phyloP scores from a whole-genome alignment of 2,888 invertebrate species.

The Stenchaetothrips biformis region DNA sequence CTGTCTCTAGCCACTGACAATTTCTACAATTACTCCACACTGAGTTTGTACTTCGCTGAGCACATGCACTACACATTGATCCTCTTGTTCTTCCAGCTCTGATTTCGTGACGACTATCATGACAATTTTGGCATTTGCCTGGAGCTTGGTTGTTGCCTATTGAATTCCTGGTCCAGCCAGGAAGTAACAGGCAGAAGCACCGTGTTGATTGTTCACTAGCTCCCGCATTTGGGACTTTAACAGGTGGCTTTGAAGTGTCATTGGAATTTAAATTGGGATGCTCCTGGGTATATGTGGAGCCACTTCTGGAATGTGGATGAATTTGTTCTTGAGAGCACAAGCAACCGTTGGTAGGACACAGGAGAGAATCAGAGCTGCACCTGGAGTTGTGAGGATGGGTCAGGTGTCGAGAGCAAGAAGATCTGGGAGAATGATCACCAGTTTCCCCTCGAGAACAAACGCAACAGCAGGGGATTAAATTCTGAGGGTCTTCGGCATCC shows the following conservation, averaged over 20 bases:
- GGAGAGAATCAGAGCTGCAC: too few species aligned
- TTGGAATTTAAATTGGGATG: background rate
- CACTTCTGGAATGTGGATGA: background rate
- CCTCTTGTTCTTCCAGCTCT: background rate
- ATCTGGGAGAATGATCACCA: too few species aligned
- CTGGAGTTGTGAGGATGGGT: too few species aligned
- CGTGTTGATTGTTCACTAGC: background rate
- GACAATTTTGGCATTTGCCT: background rate
- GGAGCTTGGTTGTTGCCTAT: background rate
- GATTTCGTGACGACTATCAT: background rate
- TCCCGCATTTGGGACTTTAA: background rate
- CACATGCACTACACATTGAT: background rate
- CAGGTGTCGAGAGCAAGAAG: background rate
- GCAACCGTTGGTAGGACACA: background rate
- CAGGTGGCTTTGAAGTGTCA: background rate
- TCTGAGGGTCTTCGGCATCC: conserved; percentile 35
- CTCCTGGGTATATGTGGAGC: background rate
- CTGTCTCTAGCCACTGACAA: conserved; percentile 4
- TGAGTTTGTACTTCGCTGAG: background rate
- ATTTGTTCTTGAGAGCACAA: background rate
- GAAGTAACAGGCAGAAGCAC: background rate
- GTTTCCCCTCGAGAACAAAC: background rate
- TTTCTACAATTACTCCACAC: background rate
- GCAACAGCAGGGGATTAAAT: conserved; percentile 19
- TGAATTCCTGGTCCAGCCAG: background rate